phyloP scores from a whole-genome alignment of 2,797 vertebrate genomes.

The Danio choprae region DNA sequence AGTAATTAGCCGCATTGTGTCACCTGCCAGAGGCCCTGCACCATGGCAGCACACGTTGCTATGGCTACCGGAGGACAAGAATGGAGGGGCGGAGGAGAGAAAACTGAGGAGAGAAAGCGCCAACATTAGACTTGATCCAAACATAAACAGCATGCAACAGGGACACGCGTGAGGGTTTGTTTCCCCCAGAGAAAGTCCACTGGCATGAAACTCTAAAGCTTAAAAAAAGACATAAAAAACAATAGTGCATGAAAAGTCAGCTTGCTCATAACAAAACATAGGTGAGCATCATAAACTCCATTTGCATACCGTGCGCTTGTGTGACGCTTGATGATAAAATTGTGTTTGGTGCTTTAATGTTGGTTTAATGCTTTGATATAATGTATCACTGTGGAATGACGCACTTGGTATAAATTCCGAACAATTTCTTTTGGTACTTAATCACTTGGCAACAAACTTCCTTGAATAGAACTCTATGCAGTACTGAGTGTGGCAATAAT shows the following conservation, averaged over 20 bases:
- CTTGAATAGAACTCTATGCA: neutral
- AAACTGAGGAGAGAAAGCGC: constrained; percentile 48
- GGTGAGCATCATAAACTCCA: neutral
- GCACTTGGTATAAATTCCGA: neutral
- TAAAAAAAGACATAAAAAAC: neutral
- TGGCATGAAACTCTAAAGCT: neutral
- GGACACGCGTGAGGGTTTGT: neutral
- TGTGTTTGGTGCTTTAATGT: neutral
- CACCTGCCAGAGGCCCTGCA: constrained; percentile 77
- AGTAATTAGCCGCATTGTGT: constrained; percentile 83
- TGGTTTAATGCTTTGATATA: neutral
- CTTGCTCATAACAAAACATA: neutral
- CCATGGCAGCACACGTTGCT: constrained; percentile 57
- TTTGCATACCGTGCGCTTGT: neutral
- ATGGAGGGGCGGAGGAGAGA: constrained; percentile 54
- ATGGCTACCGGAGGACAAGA: constrained; percentile 62
- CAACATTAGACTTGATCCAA: constrained; percentile 42
- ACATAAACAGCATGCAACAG: constrained; percentile 54
- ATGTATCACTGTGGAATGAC: neutral
- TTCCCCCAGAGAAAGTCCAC: neutral
- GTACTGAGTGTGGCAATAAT: neutral
- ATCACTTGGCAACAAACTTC: neutral
- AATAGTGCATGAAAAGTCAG: neutral
- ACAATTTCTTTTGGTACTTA: neutral
- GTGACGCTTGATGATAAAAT: neutral